phyloP scores from a whole-genome alignment of 2,888 invertebrate species.

The Polymixis lichenea region DNA sequence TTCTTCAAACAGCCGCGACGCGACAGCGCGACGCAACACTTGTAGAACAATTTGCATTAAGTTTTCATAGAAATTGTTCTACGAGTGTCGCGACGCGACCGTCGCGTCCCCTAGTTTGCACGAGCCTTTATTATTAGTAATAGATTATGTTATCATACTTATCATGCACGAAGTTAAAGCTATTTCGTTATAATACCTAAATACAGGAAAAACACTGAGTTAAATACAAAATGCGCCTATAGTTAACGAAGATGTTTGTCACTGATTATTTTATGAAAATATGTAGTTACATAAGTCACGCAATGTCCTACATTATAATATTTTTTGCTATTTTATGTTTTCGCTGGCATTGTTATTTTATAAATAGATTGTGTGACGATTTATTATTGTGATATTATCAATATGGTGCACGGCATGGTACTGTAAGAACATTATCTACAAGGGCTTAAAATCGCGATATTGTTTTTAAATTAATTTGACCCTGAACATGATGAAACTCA shows the following conservation, averaged over 20 bases:
- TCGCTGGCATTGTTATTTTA: slow-evolving; percentile 1
- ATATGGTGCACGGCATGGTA: background rate
- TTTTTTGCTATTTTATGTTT: background rate
- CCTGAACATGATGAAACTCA: no score
- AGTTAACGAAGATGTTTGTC: slow-evolving; percentile 11
- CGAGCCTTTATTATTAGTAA: no score
- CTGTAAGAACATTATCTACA: background rate
- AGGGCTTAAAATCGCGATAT: no score
- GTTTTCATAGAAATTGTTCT: no score
- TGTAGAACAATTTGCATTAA: no score
- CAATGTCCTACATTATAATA: slow-evolving; percentile 4
- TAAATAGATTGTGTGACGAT: slow-evolving; percentile 5
- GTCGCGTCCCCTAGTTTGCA: no score
- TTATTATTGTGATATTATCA: background rate
- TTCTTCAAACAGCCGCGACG: no score
- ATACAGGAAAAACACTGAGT: slow-evolving; percentile 1
- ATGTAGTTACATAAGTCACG: slow-evolving; percentile 25
- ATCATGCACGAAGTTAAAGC: background rate
- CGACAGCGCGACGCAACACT: no score
- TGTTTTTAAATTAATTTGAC: no score
- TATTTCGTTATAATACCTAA: background rate
- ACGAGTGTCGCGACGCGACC: no score
- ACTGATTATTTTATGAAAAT: slow-evolving; percentile 15
- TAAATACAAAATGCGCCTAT: background rate
- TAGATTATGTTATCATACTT: background rate